Evolutionary conservation across 2,797 vertebrate genomes (phyloP).

Genomic region (Sebastes itinus): DNA sequence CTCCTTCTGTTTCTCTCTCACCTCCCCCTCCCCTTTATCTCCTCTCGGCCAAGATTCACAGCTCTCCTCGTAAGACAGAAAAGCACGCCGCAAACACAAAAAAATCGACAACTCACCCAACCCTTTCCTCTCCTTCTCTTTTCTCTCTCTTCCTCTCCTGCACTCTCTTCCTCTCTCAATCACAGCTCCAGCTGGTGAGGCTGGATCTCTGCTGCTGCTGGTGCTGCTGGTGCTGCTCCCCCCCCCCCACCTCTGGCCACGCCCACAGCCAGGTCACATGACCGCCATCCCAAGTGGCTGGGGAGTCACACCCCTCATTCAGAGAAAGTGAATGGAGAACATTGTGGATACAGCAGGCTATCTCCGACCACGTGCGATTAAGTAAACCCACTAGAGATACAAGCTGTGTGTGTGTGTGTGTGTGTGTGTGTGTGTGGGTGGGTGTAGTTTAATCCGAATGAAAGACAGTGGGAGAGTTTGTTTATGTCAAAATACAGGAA

Average conservation of each 20-base stretch:
- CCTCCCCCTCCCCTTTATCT: not conserved
- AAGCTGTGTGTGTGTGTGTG: not conserved
- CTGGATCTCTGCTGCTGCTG: slow-evolving; percentile 52
- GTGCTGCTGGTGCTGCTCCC: not conserved
- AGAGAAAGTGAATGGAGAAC: slow-evolving; percentile 71
- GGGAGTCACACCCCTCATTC: slow-evolving; percentile 81
- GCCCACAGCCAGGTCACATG: slow-evolving; percentile 77
- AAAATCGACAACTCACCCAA: slow-evolving; percentile 79
- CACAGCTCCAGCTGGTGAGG: slow-evolving; percentile 81
- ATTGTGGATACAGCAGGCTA: slow-evolving; percentile 36
- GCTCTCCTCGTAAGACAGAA: slow-evolving; percentile 9
- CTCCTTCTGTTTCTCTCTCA: not conserved
- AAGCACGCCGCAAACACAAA: slow-evolving; percentile 40
- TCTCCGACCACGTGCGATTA: slow-evolving; percentile 22
- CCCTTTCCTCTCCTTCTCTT: slow-evolving; percentile 66
- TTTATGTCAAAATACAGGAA: not conserved
- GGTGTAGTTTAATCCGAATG: slow-evolving; percentile 10
- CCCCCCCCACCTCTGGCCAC: slow-evolving; percentile 49
- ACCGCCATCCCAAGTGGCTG: slow-evolving; percentile 59
- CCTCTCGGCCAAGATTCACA: not conserved
- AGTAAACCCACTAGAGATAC: not conserved
- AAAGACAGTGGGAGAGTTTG: not conserved
- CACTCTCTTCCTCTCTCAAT: slow-evolving; percentile 72
- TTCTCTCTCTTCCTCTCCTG: slow-evolving; percentile 57
- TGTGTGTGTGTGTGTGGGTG: not conserved